phyloP scores from a whole-genome alignment of 2,797 vertebrate species.

The Simalia tracyae region DNA sequence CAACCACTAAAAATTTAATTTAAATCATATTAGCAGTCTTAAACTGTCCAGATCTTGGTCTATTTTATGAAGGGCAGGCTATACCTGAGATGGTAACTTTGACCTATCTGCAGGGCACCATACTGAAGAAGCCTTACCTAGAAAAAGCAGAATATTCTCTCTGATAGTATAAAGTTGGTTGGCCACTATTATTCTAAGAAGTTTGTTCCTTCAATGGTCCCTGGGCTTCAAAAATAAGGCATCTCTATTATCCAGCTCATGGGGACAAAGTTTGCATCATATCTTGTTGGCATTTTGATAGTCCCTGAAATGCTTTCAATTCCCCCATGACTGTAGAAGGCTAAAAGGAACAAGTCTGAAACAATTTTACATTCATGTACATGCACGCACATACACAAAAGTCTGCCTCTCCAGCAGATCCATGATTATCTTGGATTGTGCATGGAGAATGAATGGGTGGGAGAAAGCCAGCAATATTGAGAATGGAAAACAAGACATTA shows the following conservation, averaged over 20 bases:
- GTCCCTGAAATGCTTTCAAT: constrained; percentile 54
- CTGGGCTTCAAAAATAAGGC: constrained; percentile 62
- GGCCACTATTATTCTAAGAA: constrained; percentile 59
- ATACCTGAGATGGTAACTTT: neutral
- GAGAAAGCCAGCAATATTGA: constrained; percentile 48
- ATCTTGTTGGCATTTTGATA: constrained; percentile 64
- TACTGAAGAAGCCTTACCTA: neutral
- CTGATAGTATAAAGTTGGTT: constrained; percentile 65
- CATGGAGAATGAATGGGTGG: constrained; percentile 40
- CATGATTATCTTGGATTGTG: constrained; percentile 59
- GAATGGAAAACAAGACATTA: constrained; percentile 72
- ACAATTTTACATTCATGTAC: constrained; percentile 17
- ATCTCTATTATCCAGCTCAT: constrained; percentile 68
- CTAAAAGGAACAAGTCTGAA: constrained; percentile 60
- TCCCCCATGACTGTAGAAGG: constrained; percentile 56
- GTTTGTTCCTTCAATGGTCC: constrained; percentile 27
- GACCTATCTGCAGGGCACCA: neutral
- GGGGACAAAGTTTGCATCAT: constrained; percentile 56
- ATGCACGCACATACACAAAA: constrained; percentile 35
- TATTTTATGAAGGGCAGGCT: neutral
- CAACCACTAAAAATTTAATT: neutral
- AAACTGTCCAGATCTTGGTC: neutral
- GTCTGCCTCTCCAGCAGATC: constrained; percentile 53
- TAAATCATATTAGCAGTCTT: neutral
- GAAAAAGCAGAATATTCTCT: constrained; percentile 60